Evolutionary conservation across 2,113 vertebrate genomes (phyloP).

Genomic region (Tyto alba): DNA sequence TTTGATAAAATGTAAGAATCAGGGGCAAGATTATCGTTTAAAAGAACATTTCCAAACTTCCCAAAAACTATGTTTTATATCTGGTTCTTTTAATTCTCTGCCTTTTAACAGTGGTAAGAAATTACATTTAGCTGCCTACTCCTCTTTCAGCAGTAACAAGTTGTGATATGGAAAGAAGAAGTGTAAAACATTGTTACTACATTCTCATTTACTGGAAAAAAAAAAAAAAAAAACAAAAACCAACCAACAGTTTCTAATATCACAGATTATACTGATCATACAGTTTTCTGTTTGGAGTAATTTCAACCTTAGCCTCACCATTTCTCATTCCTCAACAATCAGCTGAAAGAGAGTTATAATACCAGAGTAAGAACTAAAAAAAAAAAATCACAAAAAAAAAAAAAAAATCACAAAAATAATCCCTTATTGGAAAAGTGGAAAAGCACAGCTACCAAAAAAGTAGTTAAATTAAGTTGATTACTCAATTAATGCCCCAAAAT

Average conservation of each 20-base stretch:
- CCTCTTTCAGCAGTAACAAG: neutral
- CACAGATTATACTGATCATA: neutral
- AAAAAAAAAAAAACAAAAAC: too few relatives aligned
- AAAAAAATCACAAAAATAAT: neutral
- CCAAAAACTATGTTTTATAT: neutral
- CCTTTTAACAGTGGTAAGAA: neutral
- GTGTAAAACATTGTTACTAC: neutral
- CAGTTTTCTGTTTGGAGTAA: neutral
- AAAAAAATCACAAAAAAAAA: neutral
- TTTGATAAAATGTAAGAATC: neutral
- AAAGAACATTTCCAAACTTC: neutral
- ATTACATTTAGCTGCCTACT: neutral
- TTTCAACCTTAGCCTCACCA: neutral
- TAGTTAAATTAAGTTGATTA: slow-evolving; percentile 30
- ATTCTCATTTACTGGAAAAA: neutral
- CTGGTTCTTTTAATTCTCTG: neutral
- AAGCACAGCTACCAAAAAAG: neutral
- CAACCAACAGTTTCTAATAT: neutral
- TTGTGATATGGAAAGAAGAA: neutral
- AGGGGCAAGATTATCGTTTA: neutral
- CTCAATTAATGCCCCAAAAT: slow-evolving; percentile 30
- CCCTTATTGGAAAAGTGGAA: slow-evolving; percentile 17
- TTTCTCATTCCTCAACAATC: neutral
- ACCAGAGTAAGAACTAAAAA: neutral
- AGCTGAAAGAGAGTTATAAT: neutral